Evolutionary conservation across 2,888 invertebrate species (phyloP), one percentile per base, ranked within the genome.

Genomic region (Harpalus rubripes): DNA sequence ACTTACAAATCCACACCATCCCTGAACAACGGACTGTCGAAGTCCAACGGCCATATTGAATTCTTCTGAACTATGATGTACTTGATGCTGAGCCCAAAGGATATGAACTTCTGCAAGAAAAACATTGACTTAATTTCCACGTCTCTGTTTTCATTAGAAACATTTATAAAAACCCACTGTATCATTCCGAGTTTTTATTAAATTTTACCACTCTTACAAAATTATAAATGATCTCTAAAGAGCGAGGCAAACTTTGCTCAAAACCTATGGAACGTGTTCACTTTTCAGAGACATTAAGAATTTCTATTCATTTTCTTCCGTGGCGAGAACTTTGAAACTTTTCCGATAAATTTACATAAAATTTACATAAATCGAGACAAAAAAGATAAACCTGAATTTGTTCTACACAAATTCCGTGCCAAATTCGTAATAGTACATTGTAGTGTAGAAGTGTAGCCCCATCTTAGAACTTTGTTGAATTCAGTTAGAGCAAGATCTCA

Each of bases 31-130:
- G 0, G 96, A 96, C 90, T 97, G 97, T 61, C 97, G 91, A 80
- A 97, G 92, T 0, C 97, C 97, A 5, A 97, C 96, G 1, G 96
- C 95, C 90, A 97, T 93, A 91, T 97, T 97, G 92, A 96, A 97
- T 90, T 97, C 97, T 90, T 97, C 97, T 0, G 97, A 96, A 86
- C 96, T 97, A 88, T 98, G 98, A 89, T 98, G 98, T 0, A 97
- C 97, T 90, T 97, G 97, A 90, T 98, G 98, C 88, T 96, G 95
- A 0, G 96, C 96, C 97, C 97, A 97, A 65, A 97, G 91, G 87
- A 98, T 94, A 88, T 96, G 96, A 56, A 96, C 92, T 91, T 97
- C 97, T 97, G 92, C n/a, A 92, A 92, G 52, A 68, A 74, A 78
- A 74, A 76, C 22, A 74, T 52, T 18, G 56, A 52, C 10, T 52